Base-by-base conservation (phyloP, 2,113 vertebrate species). In the Thunnus maccoyii region DNA sequence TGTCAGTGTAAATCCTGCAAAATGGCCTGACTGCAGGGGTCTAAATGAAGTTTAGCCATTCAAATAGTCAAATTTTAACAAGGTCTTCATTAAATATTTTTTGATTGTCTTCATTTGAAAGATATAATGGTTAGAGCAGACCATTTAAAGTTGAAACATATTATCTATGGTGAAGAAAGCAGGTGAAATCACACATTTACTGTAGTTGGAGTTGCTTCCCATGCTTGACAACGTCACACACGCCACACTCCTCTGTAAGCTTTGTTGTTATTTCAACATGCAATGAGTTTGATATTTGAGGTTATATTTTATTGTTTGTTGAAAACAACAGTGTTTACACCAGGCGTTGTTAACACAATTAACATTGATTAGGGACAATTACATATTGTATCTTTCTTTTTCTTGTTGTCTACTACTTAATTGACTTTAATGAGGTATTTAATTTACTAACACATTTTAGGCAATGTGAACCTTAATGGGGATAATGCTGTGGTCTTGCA, bases 371-470 rank as follows among this genome's bases (percentile, higher is more conserved):
- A 22, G 12, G 36, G 20, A 62, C n/a, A 72, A 9, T 9, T 66
- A 52, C 11, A 14, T 60, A 47, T 51, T 77, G 22, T 32, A 9
- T 30, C 68, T 67, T 32, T 13, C 16, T 30, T 80, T 80, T 75
- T 61, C 44, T 63, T 13, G 20, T 69, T 83, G 62, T 65, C 18
- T 57, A 46, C 22, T 14, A 52, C 57, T 66, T 67, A 87, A 76
- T 84, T 66, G 73, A 61, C 60, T 72, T 84, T 85, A 90, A 91
- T 80, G 68, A 55, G 54, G 54, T 71, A 68, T 85, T 91, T 89
- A 69, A 90, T 81, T 83, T 63, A 71, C 76, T 32, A 67, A 76
- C 58, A 76, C 77, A 36, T 73, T 75, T 57, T 61, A 71, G 72
- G 85, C 65, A 25, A 65, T 79, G 89, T 92, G 85, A 90, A 82